Percentiles rank a stretch among this genome's conserved stretches.
Conservation (phyloP, 2,888 invertebrate genomes). For the Periphyllus acericola region DNA sequence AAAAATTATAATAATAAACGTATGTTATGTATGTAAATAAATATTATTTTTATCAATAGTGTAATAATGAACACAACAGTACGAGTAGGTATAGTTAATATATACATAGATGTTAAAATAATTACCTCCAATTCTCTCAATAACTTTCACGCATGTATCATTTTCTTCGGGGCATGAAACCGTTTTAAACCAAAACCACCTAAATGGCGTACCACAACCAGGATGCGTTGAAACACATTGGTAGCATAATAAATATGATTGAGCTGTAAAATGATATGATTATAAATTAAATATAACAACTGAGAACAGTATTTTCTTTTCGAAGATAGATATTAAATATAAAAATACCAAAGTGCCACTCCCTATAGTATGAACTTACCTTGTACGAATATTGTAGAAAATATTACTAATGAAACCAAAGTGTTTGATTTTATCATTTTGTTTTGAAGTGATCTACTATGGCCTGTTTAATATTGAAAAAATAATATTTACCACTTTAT, state of each 20-base stretch:
- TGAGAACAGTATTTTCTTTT: neutral
- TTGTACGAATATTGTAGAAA: constrained; percentile 8
- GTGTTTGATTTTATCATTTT: neutral
- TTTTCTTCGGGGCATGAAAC: constrained; percentile 83
- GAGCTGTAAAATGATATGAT: constrained; percentile 10
- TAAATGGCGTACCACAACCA: constrained; percentile 85
- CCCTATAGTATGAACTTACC: constrained; percentile 30
- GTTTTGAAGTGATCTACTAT: neutral
- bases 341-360: constrained; percentile 42
- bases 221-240: constrained; percentile 89
- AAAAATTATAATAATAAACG: too few species aligned
- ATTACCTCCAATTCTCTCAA: constrained; percentile 85
- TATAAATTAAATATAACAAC: neutral
- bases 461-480: neutral
- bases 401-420: constrained; percentile 19
- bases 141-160: constrained; percentile 90
- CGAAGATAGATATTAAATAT: neutral
- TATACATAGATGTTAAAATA: neutral
- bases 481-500: neutral
- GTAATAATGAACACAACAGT: neutral
- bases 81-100: too few species aligned
- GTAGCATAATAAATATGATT: constrained; percentile 79
- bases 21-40: too few species aligned
- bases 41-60: neutral
- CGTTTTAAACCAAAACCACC: constrained; percentile 83